Base-by-base conservation (phyloP, 2,797 vertebrate genomes). In the Leuciscus waleckii region DNA sequence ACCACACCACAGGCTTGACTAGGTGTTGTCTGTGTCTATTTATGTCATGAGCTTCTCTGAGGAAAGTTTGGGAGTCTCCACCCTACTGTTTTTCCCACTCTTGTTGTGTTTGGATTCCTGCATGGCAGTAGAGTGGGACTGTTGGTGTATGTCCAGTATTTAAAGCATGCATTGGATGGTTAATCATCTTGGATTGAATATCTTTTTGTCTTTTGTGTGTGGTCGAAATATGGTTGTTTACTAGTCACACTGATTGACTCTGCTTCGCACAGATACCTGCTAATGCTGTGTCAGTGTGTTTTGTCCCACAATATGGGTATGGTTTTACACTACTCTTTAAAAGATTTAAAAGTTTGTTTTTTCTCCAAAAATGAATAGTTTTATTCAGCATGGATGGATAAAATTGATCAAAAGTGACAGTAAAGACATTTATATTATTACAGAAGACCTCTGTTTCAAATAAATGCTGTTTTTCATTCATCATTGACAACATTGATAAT, bases 1-100 rank as follows among this genome's bases (percentile, higher is more conserved):
- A 81, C 76, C 65, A 63, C 13, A 81, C 76, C 65, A 63, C 13
- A 43, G 74, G 54, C 54, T 65, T 86, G 81, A 65, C 56, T 51
- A 65, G 69, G 75, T 81, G 81, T 67, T 61, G 69, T 82, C 35
- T 56, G n/a, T 79, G 41, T 80, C 70, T 68, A 75, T 68, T 56
- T 68, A 49, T 61, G 32, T 81, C 51, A n/a, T 82, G 61, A 78
- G 19, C 68, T 75, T 86, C 43, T 76, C 86, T 26, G 8, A 39
- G 26, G 73, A 67, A 46, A 29, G 21, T 81, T 87, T 75, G 10
- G 41, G 76, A 71, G 37, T 54, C 23, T 70, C 43, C 46, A 56
- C 21, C 67, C 43, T 19, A 8, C n/a, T 26, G 21, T 37, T 83
- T 65, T 65, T 26, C 32, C 14, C 17, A 51, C 3, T 41, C 14